Evolutionary conservation across 2,797 vertebrate species (phyloP).

Genomic region (Pangasius krempfi): DNA sequence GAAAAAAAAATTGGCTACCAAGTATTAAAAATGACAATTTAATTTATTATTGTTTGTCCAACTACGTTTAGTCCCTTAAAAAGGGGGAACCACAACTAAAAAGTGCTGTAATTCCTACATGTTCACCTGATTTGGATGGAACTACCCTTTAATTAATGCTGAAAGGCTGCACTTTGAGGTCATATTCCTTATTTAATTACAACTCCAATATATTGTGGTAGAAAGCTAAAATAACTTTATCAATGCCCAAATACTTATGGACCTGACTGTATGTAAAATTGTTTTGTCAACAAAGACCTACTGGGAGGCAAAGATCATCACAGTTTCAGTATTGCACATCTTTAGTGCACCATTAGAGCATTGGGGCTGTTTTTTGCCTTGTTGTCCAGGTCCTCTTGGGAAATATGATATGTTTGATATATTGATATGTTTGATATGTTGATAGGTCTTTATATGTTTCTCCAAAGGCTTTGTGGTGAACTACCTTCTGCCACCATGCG

Average conservation of each 20-base stretch:
- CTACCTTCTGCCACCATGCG: slow-evolving; percentile 66
- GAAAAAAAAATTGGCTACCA: neutral
- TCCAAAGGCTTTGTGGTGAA: slow-evolving; percentile 84
- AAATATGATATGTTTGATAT: too few relatives aligned
- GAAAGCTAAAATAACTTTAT: neutral
- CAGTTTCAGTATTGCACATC: neutral
- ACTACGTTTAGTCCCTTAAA: neutral
- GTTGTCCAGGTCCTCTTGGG: neutral
- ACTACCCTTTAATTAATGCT: neutral
- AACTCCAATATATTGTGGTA: neutral
- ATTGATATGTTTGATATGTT: too few relatives aligned
- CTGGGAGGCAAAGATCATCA: neutral
- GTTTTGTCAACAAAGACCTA: neutral
- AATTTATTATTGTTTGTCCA: neutral
- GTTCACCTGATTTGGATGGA: neutral
- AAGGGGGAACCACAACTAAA: neutral
- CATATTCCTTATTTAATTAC: neutral
- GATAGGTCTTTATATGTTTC: neutral
- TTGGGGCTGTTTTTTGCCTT: neutral
- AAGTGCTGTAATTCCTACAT: neutral
- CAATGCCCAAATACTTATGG: neutral
- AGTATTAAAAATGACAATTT: neutral
- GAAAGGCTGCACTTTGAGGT: neutral
- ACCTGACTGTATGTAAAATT: neutral
- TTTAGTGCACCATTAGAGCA: neutral